Base-by-base conservation (phyloP, 2,888 invertebrate species). In the Pycnomerus fuliginosus region DNA sequence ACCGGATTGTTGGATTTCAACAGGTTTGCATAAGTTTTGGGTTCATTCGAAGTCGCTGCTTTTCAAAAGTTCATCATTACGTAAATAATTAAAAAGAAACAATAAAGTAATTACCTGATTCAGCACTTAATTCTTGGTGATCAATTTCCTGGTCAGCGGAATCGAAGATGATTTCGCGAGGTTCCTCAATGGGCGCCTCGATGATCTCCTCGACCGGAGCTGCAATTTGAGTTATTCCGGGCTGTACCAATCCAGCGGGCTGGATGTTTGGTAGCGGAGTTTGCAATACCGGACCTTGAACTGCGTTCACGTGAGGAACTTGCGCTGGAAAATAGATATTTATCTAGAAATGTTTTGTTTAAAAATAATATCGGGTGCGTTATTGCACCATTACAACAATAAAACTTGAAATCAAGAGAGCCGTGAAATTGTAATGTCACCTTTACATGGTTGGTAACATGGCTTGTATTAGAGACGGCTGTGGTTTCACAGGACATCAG, bases 21-120 rank as follows among this genome's bases (percentile, higher is more conserved):
- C 59, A 90, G 79, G 72, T 87, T 90, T 11, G 92, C 91, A 72
- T 90, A 92, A 7, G 92, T 91, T 75, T 90, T 91, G 11, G 89
- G 90, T 71, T 87, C 88, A 62, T 77, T 80, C 24, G 82, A 69
- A 16, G 45, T 12, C 4, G 37, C 28, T 29, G 46, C 53, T 36
- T 13, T 3, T 22, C 29, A 22, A 15, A 30, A 7, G 15, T n/a
- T 16, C n/a, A 10, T 8, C 5, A 27, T 7, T 4, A 27, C 27
- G 5, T n/a, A 8, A 7, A 4, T n/a, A 5, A 7, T 10, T 10
- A 27, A 27, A 27, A 27, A 7, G 8, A 10, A 27, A 10, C 4
- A 5, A 10, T 10, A 8, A 29, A 8, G 23, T 15, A 28, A 11
- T 25, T 37, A 47, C 45, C 38, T n/a, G 50, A 39, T 16, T 50